These are phyloP conservation scores for Lucilia cuprina DNA, from an alignment of 1,140 invertebrate species.

Conservation along the genomic window DNA sequence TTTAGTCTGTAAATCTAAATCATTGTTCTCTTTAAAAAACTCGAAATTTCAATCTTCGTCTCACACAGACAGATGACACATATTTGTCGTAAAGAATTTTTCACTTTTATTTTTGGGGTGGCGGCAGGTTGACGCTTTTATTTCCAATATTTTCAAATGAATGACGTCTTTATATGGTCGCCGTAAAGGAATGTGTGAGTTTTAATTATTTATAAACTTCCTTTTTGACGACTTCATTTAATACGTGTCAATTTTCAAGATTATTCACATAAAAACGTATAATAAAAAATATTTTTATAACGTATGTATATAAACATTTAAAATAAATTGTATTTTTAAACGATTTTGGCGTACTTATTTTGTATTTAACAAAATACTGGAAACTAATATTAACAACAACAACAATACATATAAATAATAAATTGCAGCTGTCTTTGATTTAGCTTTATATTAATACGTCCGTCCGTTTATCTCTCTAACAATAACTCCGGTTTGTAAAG, in stretches of 20 bases:
- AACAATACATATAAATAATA: conserved; percentile 4
- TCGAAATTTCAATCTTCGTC: no score
- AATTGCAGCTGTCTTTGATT: not conserved
- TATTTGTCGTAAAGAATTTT: no score
- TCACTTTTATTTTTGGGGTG: no score
- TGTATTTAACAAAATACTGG: not conserved
- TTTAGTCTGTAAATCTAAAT: no score
- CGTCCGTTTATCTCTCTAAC: not conserved
- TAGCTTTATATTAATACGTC: no score
- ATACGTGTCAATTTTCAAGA: not conserved
- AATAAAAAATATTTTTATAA: not conserved
- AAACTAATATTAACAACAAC: not conserved
- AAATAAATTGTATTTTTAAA: not conserved
- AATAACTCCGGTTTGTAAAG: not conserved
- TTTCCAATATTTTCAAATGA: not conserved
- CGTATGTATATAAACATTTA: not conserved
- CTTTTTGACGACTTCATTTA: not conserved
- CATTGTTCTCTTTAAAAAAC: no score
- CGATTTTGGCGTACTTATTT: not conserved
- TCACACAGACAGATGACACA: no score
- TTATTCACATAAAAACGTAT: not conserved
- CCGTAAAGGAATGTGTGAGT: not conserved
- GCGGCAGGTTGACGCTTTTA: no score
- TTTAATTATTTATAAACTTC: not conserved
- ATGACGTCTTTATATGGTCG: not conserved